Conservation (phyloP, 2,797 vertebrate species). For the Eurystomus glaucurus region DNA sequence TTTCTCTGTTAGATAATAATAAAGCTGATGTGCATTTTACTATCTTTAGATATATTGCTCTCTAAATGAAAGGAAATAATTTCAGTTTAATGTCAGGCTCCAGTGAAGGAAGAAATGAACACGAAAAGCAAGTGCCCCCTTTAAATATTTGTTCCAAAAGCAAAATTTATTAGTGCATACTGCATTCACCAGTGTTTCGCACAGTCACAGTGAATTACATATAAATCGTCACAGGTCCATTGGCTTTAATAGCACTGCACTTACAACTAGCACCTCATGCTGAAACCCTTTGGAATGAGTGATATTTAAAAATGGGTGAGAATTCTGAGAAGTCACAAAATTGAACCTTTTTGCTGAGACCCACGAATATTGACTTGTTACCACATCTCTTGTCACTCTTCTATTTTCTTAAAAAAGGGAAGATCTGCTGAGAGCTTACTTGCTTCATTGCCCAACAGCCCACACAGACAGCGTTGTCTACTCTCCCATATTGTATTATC, state of each 20-base stretch:
- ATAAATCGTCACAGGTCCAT: neutral
- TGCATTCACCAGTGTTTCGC: slow-evolving; percentile 1
- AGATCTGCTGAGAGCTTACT: neutral
- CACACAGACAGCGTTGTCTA: rapidly evolving
- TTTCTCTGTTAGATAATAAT: slow-evolving; percentile 55
- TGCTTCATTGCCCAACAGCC: neutral
- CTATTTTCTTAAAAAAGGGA: neutral
- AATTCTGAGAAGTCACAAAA: neutral
- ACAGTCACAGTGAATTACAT: neutral
- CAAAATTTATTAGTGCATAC: neutral
- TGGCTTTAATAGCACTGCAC: neutral
- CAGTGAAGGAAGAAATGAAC: slow-evolving; percentile 56
- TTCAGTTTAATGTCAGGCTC: slow-evolving; percentile 46
- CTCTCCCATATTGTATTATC: neutral
- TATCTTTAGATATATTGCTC: slow-evolving; percentile 20
- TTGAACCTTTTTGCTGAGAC: neutral
- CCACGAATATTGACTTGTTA: neutral
- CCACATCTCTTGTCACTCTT: neutral
- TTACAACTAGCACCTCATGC: neutral
- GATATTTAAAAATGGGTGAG: neutral
- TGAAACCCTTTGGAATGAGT: neutral
- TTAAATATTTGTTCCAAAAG: slow-evolving; percentile 39
- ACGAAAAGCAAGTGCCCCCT: slow-evolving; percentile 26
- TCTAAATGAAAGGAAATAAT: slow-evolving; percentile 38
- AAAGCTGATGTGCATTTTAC: slow-evolving; percentile 42